A percentile compares a stretch with the other conserved stretches of the same genome.
phyloP scores from a whole-genome alignment of 2,888 invertebrate species.

The Invenusta paracnida region DNA sequence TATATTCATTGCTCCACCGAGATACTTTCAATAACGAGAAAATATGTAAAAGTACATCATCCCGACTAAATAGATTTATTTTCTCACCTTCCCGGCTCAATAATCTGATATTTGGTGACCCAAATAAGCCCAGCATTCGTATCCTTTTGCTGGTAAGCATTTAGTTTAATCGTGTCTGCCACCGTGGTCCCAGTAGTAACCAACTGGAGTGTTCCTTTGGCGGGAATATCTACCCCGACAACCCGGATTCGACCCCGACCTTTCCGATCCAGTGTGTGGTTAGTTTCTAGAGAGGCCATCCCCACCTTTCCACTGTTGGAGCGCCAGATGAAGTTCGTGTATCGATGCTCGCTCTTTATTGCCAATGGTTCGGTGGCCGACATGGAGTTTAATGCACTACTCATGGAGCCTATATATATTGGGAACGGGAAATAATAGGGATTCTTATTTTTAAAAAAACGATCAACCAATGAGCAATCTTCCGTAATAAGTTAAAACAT shows the following conservation, averaged over 20 bases:
- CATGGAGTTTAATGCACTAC: too few relatives aligned
- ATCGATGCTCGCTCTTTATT: neutral
- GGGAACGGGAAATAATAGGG: too few relatives aligned
- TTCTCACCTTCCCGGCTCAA: neutral
- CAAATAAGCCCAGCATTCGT: neutral
- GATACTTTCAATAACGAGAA: too few relatives aligned
- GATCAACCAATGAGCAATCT: too few relatives aligned
- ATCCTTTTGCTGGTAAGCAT: neutral
- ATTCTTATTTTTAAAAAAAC: too few relatives aligned
- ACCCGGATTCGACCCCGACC: neutral
- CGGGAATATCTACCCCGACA: neutral
- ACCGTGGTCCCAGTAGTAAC: neutral
- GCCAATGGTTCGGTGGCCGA: neutral
- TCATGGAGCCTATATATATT: too few relatives aligned
- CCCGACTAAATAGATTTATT: too few relatives aligned
- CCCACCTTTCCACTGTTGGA: neutral
- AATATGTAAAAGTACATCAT: too few relatives aligned
- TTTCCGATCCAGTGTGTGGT: constrained; percentile 3
- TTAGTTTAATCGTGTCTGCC: neutral
- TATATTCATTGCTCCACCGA: too few relatives aligned
- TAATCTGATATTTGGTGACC: neutral
- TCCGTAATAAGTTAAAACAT: too few relatives aligned
- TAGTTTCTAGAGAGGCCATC: neutral
- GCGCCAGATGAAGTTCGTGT: neutral
- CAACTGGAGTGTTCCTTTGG: neutral